Base-by-base conservation (phyloP, 2,888 invertebrate species). In the Sinelater perroti region DNA sequence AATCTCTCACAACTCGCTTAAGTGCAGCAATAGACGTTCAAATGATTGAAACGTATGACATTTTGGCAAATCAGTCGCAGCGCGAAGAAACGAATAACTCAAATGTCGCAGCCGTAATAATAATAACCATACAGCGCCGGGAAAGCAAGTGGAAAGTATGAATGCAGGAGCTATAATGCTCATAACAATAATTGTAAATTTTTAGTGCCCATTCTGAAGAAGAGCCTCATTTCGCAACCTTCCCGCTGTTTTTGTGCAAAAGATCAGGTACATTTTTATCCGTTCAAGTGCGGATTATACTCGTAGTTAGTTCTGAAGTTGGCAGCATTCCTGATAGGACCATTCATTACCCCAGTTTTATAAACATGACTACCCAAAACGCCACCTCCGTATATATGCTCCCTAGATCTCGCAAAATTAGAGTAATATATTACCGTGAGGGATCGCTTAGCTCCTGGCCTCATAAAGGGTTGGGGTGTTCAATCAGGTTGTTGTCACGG, bases 401-500 rank as follows among this genome's bases (percentile, higher is more conserved):
- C 52, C 31, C 18, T 51, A 45, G 46, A 51, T 57, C 57, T 51
- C 46, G 46, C 40, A 52, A 52, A 57, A 57, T 57, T 57, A 57
- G 57, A 51, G 57, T 40, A 51, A 57, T 57, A 57, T 57, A 52
- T 57, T 57, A 57, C 26, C 30, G 46, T 45, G 51, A 51, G 52
- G 44, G 57, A 57, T 52, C 57, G 51, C 52, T 56, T 57, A 52
- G 51, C 52, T 46, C 57, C 18, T 57, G 40, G 51, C 51, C 51
- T 56, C 51, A 44, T 46, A 52, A 50, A 26, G 52, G 45, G 56
- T 45, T 21, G 56, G 56, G 52, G 56, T 56, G 55, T 56, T 56
- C 60, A 56, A 60, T 56, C 60, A 56, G 55, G 56, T 51, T 60
- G 60, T 60, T 60, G 60, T 56, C 56, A 60, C 60, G 51, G 56